These are phyloP conservation scores for Umimayanthus chanpuru DNA, from an alignment of 92 coral and sea anemone species.

Conservation along the genomic window DNA sequence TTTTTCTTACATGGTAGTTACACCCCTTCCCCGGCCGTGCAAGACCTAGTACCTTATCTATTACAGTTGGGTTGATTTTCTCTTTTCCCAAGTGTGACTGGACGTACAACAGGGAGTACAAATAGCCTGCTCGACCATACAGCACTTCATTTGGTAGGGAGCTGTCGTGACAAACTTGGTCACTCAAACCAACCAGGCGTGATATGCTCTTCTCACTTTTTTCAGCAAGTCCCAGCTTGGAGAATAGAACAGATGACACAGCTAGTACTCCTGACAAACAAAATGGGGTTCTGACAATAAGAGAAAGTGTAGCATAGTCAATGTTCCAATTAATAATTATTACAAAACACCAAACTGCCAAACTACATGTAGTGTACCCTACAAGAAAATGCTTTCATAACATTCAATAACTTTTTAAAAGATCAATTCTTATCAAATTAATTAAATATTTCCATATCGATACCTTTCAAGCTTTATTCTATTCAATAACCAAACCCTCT, in stretches of 20 bases:
- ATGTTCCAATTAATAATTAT: too few species aligned
- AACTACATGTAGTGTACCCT: too few species aligned
- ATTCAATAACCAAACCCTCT: too few species aligned
- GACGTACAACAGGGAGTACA: constrained; percentile 80
- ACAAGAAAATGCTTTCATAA: too few species aligned
- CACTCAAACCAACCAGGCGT: constrained; percentile 71
- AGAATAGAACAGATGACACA: constrained; percentile 74
- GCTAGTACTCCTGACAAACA: constrained; percentile 76
- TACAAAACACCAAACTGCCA: too few species aligned
- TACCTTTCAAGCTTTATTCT: too few species aligned
- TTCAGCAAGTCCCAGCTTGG: constrained; percentile 64
- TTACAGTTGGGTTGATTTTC: constrained; percentile 52
- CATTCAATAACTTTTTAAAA: too few species aligned
- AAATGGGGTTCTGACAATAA: background rate
- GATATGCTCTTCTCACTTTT: constrained; percentile 63
- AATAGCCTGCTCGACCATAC: constrained; percentile 94
- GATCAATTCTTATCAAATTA: background rate
- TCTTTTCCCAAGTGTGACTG: constrained; percentile 75
- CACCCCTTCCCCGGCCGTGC: background rate
- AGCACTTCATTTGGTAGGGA: constrained; percentile 90
- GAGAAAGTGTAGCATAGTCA: background rate
- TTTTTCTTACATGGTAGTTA: too few species aligned
- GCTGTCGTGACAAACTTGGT: constrained; percentile 72
- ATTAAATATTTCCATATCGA: background rate
- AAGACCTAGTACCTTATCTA: constrained; percentile 72